phyloP scores from a whole-genome alignment of 2,797 vertebrate genomes.

The Anguilla marmorata region DNA sequence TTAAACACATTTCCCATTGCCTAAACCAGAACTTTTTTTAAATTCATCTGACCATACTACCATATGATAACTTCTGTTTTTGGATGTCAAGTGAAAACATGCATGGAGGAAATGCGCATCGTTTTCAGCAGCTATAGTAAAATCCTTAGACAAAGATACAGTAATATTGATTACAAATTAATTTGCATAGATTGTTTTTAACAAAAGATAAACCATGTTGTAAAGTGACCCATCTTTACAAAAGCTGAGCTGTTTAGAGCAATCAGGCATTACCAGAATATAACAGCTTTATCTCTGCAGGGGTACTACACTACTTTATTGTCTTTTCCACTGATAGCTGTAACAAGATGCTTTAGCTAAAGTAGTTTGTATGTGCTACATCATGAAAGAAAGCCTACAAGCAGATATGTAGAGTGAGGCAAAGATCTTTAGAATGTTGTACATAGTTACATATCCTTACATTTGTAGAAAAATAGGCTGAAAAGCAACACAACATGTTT shows the following conservation, averaged over 20 bases:
- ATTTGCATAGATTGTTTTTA: not conserved
- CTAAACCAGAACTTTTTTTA: not conserved
- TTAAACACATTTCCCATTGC: not conserved
- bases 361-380: no score
- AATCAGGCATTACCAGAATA: no score
- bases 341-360: not conserved
- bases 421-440: not conserved
- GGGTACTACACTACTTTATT: no score
- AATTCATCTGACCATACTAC: not conserved
- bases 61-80: not conserved
- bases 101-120: not conserved
- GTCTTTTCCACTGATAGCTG: not conserved
- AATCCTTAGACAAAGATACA: not conserved
- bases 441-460: not conserved
- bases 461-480: not conserved
- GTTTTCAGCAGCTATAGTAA: not conserved
- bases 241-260: not conserved
- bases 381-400: no score
- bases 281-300: no score
- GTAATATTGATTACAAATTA: not conserved
- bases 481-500: not conserved
- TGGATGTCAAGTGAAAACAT: not conserved
- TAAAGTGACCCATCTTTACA: not conserved
- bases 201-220: not conserved
- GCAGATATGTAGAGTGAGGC: not conserved